A percentile compares a stretch with the other conserved stretches of the same genome.
Conservation (phyloP, 2,113 vertebrate genomes). For the Aspiorhynchus laticeps region DNA sequence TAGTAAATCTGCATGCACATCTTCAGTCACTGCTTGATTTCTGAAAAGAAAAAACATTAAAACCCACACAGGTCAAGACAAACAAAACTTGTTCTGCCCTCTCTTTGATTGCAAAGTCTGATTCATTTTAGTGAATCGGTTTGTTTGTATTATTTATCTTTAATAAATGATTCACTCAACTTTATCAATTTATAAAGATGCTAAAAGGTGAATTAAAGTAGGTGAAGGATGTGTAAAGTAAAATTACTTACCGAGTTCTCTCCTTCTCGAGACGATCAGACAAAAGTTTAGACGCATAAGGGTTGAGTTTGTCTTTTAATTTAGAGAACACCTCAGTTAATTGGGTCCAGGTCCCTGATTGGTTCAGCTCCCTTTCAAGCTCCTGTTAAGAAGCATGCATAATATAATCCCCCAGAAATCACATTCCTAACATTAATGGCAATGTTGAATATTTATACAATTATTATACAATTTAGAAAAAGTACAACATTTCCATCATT, state of each 20-base stretch:
- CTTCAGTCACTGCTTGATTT: slow-evolving; percentile 77
- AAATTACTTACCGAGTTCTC: slow-evolving; percentile 64
- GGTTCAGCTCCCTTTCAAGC: slow-evolving; percentile 76
- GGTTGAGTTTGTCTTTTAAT: slow-evolving; percentile 74
- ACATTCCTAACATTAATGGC: neutral
- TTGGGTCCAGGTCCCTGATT: slow-evolving; percentile 72
- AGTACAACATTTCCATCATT: neutral
- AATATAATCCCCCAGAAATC: neutral
- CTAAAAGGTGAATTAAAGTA: neutral
- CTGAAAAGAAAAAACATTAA: slow-evolving; percentile 67
- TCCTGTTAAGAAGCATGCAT: slow-evolving; percentile 68
- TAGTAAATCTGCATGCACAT: slow-evolving; percentile 70
- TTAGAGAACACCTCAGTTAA: slow-evolving; percentile 68
- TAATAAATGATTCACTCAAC: neutral
- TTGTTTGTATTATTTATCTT: neutral
- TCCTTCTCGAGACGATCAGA: slow-evolving; percentile 70
- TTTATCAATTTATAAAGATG: neutral
- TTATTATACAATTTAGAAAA: neutral
- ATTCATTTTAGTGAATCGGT: neutral
- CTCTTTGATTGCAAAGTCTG: neutral
- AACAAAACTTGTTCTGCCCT: neutral
- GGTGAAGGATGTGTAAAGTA: neutral
- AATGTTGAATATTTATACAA: neutral
- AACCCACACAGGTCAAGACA: neutral
- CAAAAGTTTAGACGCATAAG: slow-evolving; percentile 70